Conservation (phyloP, 2,113 vertebrate genomes). For the Blennius ocellaris region DNA sequence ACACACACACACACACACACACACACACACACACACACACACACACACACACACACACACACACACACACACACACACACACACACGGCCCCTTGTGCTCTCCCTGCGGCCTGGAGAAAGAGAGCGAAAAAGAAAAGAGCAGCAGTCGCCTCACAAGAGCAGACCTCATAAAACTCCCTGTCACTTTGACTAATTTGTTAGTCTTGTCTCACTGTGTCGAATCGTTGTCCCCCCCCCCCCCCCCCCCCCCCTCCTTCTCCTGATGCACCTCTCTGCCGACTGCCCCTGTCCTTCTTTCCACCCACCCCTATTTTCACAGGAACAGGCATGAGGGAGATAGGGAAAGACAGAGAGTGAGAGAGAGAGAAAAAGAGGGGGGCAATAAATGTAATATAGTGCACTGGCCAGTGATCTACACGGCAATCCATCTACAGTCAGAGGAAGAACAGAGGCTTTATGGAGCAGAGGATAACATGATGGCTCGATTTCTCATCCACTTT, state of each 20-base stretch:
- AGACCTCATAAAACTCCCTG: conserved; percentile 84
- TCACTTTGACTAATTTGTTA: conserved; percentile 88
- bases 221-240: conserved; percentile 60
- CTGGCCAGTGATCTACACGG: conserved; percentile 77
- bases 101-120: conserved; percentile 55
- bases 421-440: conserved; percentile 75
- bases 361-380: conserved; percentile 34
- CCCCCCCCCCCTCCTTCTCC: conserved; percentile 37
- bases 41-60: not conserved
- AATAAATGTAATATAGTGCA: conserved; percentile 84
- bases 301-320: conserved; percentile 35
- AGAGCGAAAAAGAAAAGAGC: conserved; percentile 25
- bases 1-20: not conserved
- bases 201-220: conserved; percentile 83
- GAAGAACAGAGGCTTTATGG: conserved; percentile 81
- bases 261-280: conserved; percentile 50
- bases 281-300: conserved; percentile 62
- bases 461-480: conserved; percentile 77
- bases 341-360: conserved; percentile 18
- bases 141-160: conserved; percentile 74
- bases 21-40: conserved; percentile 5
- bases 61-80: conserved; percentile 21
- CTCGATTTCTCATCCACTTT: conserved; percentile 79
- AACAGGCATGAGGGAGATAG: conserved; percentile 42
- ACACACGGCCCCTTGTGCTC: conserved; percentile 4